phyloP scores from a whole-genome alignment of 1,140 invertebrate species.

The Drosophila sproati region DNA sequence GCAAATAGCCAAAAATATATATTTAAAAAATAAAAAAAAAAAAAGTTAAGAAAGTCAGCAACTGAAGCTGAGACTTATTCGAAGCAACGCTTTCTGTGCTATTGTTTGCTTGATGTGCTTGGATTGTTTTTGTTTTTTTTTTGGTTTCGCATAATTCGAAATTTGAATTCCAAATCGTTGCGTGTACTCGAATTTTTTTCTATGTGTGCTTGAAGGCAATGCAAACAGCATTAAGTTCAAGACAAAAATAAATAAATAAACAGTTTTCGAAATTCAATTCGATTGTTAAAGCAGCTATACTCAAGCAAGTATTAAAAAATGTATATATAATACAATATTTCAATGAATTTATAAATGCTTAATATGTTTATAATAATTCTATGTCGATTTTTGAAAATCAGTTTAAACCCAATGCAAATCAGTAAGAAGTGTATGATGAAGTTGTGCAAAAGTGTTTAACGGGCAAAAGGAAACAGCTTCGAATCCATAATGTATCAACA shows the following conservation, averaged over 20 bases:
- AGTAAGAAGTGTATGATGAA: no score
- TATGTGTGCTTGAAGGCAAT: background rate
- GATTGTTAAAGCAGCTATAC: background rate
- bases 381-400: no score
- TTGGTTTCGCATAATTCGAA: background rate
- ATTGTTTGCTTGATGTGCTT: background rate
- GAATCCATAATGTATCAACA: no score
- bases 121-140: conserved; percentile 2
- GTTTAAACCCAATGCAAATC: no score
- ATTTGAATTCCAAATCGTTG: conserved; percentile 1
- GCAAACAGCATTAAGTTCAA: background rate
- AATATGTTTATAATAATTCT: no score
- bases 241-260: background rate
- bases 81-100: background rate
- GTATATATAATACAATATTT: background rate
- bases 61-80: conserved; percentile 10
- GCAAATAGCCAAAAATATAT: no score
- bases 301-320: background rate
- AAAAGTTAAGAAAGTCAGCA: background rate
- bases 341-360: background rate
- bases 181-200: conserved; percentile 7
- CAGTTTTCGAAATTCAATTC: background rate
- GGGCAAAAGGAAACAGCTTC: no score
- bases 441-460: background rate
- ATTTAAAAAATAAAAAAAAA: no score